Evolutionary conservation across 2,888 invertebrate genomes (phyloP).

Genomic region (Drosophila koepferae): DNA sequence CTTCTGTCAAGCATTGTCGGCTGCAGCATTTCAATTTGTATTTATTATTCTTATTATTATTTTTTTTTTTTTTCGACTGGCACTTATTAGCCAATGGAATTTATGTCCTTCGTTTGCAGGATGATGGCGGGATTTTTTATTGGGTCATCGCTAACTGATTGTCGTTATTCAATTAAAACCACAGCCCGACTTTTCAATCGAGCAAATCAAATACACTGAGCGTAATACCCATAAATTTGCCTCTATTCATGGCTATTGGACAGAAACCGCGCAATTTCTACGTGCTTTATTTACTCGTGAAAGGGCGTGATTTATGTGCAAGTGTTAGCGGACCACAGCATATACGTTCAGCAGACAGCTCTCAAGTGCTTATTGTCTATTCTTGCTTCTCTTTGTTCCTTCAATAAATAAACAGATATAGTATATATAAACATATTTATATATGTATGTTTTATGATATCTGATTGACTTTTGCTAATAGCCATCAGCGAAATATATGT

Average conservation of each 20-base stretch:
- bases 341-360: conserved; percentile 49
- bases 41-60: neutral
- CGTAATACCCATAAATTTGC: conserved; percentile 58
- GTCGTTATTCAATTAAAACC: conserved; percentile 60
- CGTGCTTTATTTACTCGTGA: conserved; percentile 67
- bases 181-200: conserved; percentile 53
- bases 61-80: conserved; percentile 21
- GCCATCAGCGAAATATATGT: conserved; percentile 17
- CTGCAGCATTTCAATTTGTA: conserved; percentile 6
- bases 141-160: conserved; percentile 43
- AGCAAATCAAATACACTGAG: conserved; percentile 59
- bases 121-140: conserved; percentile 23
- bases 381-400: conserved; percentile 48
- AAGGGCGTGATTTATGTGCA: conserved; percentile 68
- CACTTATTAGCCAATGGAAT: conserved; percentile 27
- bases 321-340: conserved; percentile 58
- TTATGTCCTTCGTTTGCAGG: conserved; percentile 12
- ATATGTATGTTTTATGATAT: conserved; percentile 26
- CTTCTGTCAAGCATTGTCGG: neutral
- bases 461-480: conserved; percentile 5
- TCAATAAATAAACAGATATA: conserved; percentile 7
- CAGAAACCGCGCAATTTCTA: conserved; percentile 66
- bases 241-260: conserved; percentile 33
- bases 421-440: neutral
- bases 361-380: conserved; percentile 62